Base-by-base conservation (phyloP, 2,888 invertebrate species). In the Agrilus mali region DNA sequence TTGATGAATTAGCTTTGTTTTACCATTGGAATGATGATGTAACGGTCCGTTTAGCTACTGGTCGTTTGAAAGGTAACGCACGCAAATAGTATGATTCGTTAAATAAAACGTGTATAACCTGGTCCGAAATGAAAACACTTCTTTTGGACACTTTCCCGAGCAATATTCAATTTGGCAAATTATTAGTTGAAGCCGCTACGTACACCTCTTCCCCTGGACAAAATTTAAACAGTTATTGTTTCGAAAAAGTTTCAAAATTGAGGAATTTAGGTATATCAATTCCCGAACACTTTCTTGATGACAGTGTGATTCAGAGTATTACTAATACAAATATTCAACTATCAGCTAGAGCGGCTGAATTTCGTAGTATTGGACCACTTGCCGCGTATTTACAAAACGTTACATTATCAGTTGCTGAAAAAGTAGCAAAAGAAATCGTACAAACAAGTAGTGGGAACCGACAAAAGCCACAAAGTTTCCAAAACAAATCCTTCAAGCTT, bases 281-380 rank as follows among this genome's bases (percentile, higher is more conserved):
- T 16, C 38, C 43, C 1, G 46, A 48, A n/a, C 46, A 51, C 40
- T 51, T 10, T 44, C 22, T 52, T 16, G 40, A 51, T n/a, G 50
- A 51, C 40, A 50, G 50, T 6, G 48, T 52, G 33, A 50, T 52
- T 38, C 49, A 49, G 14, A 48, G 48, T 8, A 48, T 51, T 33
- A 42, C 33, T 12, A 47, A 51, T 32, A 45, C 42, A 33, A 50
- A 43, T 39, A 44, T 51, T 20, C 47, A 41, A 12, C 33, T 49
- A 8, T 46, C 50, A 7, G 36, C 46, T 7, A 35, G 48, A 14
- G 48, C 50, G 13, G 38, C 33, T 20, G 20, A 20, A 20, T 20
- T 20, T 20, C 20, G 13, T 27, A 16, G 12, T 31, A 41, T 16
- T 34, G 14, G 7, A 33, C 35, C 20, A 31, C 43, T 10, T 33